phyloP scores from a whole-genome alignment of 2,888 invertebrate genomes.

The Macrophya alboannulata region DNA sequence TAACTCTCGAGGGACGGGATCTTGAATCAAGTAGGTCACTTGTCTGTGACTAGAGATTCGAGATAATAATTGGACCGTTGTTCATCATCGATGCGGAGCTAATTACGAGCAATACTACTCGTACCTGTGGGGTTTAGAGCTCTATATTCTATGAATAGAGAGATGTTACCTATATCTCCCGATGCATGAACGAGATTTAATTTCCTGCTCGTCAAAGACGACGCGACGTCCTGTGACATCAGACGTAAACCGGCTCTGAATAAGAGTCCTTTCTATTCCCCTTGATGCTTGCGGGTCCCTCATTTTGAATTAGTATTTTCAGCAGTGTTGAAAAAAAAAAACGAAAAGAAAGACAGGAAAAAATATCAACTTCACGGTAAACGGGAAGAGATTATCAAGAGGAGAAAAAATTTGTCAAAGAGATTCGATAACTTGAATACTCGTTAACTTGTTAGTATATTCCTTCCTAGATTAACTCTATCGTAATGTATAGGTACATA shows the following conservation, averaged over 20 bases:
- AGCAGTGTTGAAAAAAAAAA: neutral
- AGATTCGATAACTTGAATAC: neutral
- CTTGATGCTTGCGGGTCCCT: too few relatives aligned
- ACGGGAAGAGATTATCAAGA: too few relatives aligned
- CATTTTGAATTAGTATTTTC: neutral
- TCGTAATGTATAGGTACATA: too few relatives aligned
- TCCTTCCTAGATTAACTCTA: too few relatives aligned
- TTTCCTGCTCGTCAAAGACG: neutral
- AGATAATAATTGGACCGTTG: neutral
- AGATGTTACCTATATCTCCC: neutral
- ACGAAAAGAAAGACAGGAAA: neutral
- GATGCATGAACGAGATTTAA: neutral
- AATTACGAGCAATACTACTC: conserved; percentile 11
- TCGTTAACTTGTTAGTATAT: neutral
- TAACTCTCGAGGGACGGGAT: neutral
- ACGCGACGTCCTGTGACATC: neutral
- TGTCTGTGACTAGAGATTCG: neutral
- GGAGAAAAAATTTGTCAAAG: neutral
- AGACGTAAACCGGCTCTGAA: neutral
- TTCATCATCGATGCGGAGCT: neutral
- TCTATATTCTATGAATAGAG: neutral
- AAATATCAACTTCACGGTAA: neutral
- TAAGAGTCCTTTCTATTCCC: neutral
- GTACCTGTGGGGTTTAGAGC: neutral
- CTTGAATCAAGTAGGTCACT: neutral